Percentiles rank a stretch among this genome's conserved stretches.
These are phyloP conservation scores for Diachasmimorpha longicaudata DNA, from an alignment of 1,140 invertebrate genomes.

Conservation along the genomic window DNA sequence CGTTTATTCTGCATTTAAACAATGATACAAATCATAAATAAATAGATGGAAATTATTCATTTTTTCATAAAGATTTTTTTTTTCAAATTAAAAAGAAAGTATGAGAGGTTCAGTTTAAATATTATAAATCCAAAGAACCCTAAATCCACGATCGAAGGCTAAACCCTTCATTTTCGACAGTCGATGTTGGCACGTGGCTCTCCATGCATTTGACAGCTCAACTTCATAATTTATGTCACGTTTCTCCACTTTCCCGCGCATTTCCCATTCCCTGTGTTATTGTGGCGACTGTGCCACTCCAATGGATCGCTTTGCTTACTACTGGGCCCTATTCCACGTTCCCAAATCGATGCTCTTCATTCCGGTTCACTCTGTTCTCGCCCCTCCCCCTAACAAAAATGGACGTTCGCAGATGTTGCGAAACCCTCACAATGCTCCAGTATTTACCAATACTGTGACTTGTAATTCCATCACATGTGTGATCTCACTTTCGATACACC, in stretches of 20 bases:
- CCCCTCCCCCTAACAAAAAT: background rate
- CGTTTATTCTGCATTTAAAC: too few relatives aligned
- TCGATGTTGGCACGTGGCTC: background rate
- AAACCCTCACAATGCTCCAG: background rate
- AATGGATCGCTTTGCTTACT: background rate
- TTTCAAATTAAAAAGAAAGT: too few relatives aligned
- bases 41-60: too few relatives aligned
- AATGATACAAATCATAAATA: too few relatives aligned
- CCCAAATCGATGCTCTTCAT: background rate
- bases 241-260: background rate
- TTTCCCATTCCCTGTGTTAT: background rate
- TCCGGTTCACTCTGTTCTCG: background rate
- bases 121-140: background rate
- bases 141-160: too few relatives aligned
- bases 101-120: too few relatives aligned
- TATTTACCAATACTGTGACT: background rate
- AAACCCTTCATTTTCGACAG: background rate
- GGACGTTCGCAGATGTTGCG: background rate
- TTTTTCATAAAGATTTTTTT: too few relatives aligned
- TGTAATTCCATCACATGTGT: background rate
- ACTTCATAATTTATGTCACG: background rate
- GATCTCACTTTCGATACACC: too few relatives aligned
- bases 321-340: background rate
- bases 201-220: background rate
- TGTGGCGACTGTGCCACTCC: background rate